Evolutionary conservation across 2,888 invertebrate species (phyloP), one percentile per base, ranked within the genome.

Genomic region (Suillia variegata): DNA sequence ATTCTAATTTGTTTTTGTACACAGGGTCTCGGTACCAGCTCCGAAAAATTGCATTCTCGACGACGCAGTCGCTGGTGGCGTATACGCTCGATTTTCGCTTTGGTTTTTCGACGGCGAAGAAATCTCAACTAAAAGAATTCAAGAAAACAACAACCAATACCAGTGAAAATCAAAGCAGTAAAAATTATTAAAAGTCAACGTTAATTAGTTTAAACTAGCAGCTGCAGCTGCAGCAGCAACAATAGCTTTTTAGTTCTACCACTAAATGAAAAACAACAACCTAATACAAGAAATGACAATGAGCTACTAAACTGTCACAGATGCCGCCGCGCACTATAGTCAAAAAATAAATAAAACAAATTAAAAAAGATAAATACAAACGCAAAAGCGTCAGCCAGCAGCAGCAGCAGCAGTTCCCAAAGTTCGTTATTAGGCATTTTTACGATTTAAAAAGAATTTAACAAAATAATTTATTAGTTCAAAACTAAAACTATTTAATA

Each of bases 41-140:
- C 82, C 1, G 83, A 82, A 58, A 83, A 82, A 71, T 74, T 83
- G 26, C 82, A 84, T 66, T 74, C 82, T 8, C 85, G 86, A 34
- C 89, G 90, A 53, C 88, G 91, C 63, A 89, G 92, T 65, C 89
- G 92, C 64, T 93, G 93, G 93, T 89, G 92, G 83, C 86, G 93
- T 17, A 84, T 93, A 59, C 86, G 93, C 75, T 92, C 92, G 70
- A 92, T 93, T 76, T 91, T 93, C 77, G 91, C 92, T 53, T 85
- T 93, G 66, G 92, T 93, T 63, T 93, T 93, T 70, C 75, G 82
- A 24, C 76, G 82, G 58, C 71, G 81, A 61, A 76, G 82, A 53
- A 81, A 82, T 66, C 64, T 80, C 53, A 81, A 81, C 66, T 81
- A 72, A 71, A 64, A 58, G 4, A n/a, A n/a, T n/a, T n/a, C n/a